These are phyloP conservation scores for Lycia hirtaria DNA, from an alignment of 2,888 invertebrate genomes.

Conservation along the genomic window DNA sequence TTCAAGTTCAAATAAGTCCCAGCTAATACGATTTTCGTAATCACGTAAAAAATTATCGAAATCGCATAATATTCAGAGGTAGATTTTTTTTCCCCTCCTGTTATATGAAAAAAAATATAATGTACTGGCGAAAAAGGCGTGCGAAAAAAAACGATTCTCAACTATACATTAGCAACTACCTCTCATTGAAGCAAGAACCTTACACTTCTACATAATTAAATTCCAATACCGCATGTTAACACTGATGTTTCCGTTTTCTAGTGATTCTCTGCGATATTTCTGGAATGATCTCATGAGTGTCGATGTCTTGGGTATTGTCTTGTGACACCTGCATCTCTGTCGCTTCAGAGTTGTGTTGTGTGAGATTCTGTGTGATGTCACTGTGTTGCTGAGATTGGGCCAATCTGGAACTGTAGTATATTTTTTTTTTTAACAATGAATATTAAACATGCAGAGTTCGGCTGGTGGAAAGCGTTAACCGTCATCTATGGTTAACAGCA, in stretches of 20 bases:
- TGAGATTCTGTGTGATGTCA: slow-evolving; percentile 41
- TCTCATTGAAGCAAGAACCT: slow-evolving; percentile 3
- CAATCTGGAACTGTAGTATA: slow-evolving; percentile 63
- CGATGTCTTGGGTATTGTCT: slow-evolving; percentile 39
- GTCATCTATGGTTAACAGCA: no score
- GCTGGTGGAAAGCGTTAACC: no score
- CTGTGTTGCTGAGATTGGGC: slow-evolving; percentile 51
- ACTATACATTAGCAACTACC: no score
- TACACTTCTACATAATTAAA: slow-evolving; percentile 16
- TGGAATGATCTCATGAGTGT: slow-evolving; percentile 57
- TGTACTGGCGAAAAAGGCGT: no score
- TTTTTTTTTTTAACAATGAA: background rate
- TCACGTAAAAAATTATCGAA: no score
- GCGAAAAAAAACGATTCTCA: no score
- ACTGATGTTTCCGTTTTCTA: slow-evolving; percentile 63
- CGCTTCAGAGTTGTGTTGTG: slow-evolving; percentile 39
- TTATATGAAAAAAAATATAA: no score
- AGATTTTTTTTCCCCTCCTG: no score
- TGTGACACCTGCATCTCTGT: slow-evolving; percentile 1
- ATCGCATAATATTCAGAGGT: no score
- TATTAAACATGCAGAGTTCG: no score
- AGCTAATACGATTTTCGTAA: no score
- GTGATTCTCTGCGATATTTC: slow-evolving; percentile 63
- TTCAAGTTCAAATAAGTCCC: no score
- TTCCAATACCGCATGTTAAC: slow-evolving; percentile 41